Conservation (phyloP, 1,140 invertebrate genomes). For the Drosophila bocki region DNA sequence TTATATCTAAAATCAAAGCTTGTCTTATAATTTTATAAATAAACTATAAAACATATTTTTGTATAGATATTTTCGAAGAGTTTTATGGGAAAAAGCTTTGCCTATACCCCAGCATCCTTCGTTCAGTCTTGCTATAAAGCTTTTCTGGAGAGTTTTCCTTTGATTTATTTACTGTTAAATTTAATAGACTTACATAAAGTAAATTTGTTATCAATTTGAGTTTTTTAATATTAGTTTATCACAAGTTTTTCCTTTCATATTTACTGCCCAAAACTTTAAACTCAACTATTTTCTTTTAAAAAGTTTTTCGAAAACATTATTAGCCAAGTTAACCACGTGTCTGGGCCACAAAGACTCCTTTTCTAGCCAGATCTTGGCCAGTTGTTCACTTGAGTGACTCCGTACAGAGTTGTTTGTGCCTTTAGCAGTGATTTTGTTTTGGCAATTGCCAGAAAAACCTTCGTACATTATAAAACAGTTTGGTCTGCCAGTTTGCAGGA, state of each 20-base stretch:
- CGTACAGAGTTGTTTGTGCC: slow-evolving; percentile 25
- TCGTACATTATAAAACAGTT: slow-evolving; percentile 74
- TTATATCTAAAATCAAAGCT: not conserved
- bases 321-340: slow-evolving; percentile 37
- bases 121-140: slow-evolving; percentile 19
- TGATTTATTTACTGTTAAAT: not conserved
- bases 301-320: slow-evolving; percentile 6
- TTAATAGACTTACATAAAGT: slow-evolving; percentile 1
- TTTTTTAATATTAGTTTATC: not conserved
- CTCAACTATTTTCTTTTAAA: not conserved
- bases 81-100: slow-evolving; percentile 4
- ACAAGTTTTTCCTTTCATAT: not conserved
- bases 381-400: slow-evolving; percentile 28
- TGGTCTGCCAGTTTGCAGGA: slow-evolving; percentile 64
- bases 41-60: not conserved
- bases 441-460: slow-evolving; percentile 53
- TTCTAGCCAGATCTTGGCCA: slow-evolving; percentile 18
- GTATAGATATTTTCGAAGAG: not conserved
- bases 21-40: not conserved
- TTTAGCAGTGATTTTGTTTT: slow-evolving; percentile 58
- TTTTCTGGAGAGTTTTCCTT: slow-evolving; percentile 17
- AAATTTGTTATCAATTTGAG: slow-evolving; percentile 3
- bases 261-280: not conserved
- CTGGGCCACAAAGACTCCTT: slow-evolving; percentile 35
- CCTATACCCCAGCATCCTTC: not conserved